Evolutionary conservation across 2,113 vertebrate genomes (phyloP).

Genomic region (Cyrtonyx montezumae): DNA sequence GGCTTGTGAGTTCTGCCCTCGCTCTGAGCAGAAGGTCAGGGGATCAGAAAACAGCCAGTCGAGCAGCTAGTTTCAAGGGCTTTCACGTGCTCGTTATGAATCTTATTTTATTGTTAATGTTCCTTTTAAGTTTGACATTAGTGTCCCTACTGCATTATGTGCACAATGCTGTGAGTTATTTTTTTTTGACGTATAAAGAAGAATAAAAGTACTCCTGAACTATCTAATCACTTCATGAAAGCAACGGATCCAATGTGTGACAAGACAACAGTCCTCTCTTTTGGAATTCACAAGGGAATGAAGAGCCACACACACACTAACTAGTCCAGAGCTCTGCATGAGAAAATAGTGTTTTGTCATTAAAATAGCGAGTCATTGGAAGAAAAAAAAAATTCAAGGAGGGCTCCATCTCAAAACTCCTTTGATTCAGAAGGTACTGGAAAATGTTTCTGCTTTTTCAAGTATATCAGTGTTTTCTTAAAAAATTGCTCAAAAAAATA

Average conservation of each 20-base stretch:
- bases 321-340: not conserved
- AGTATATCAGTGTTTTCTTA: not conserved
- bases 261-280: not conserved
- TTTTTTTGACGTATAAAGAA: not conserved
- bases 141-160: not conserved
- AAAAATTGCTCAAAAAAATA: not conserved
- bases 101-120: constrained; percentile 4
- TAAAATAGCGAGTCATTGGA: constrained; percentile 9
- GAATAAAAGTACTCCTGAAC: not conserved
- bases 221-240: not conserved
- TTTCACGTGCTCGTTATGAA: not conserved
- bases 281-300: constrained; percentile 12
- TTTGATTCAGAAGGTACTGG: not conserved
- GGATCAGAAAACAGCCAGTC: constrained; percentile 7
- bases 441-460: not conserved
- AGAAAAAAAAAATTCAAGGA: not conserved
- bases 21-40: constrained; percentile 2
- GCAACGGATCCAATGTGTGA: not conserved
- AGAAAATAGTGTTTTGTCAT: constrained; percentile 39
- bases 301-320: not conserved
- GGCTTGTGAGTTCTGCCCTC: constrained; percentile 11
- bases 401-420: not conserved
- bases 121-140: not conserved
- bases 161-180: not conserved
- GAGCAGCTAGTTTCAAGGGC: not conserved